Evolutionary conservation across 2,113 vertebrate species (phyloP).

Genomic region (Caretta caretta): DNA sequence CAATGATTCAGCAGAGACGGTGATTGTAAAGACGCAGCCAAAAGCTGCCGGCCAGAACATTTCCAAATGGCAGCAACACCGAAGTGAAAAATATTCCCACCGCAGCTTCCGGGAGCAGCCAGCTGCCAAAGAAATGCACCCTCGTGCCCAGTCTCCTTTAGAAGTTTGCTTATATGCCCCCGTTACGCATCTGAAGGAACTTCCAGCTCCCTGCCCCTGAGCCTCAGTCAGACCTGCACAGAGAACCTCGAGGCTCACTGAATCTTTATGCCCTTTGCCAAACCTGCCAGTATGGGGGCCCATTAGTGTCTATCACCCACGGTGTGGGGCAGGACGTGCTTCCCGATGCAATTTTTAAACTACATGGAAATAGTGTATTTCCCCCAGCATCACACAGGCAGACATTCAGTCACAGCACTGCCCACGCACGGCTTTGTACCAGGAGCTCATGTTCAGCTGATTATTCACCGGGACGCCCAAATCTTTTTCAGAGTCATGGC

Average conservation of each 20-base stretch:
- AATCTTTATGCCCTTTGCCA: not conserved
- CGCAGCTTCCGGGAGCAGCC: not conserved
- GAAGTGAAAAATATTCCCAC: not conserved
- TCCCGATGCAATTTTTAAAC: not conserved
- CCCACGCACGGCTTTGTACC: not conserved
- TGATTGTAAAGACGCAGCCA: not conserved
- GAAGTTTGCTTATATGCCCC: not conserved
- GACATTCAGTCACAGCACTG: not conserved
- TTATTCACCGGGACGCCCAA: not conserved
- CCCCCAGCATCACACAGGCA: not conserved
- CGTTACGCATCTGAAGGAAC: not conserved
- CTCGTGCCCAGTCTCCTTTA: rapidly evolving
- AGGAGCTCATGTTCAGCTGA: not conserved
- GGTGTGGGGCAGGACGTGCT: not conserved
- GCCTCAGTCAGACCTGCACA: not conserved
- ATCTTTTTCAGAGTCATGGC: not conserved
- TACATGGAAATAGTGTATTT: not conserved
- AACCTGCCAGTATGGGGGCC: not conserved
- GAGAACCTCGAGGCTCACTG: not conserved
- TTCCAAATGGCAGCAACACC: rapidly evolving
- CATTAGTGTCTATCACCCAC: not conserved
- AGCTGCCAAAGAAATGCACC: not conserved
- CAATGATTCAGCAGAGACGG: rapidly evolving
- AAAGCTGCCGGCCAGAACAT: not conserved
- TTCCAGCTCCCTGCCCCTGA: not conserved